Percentiles rank a stretch among this genome's conserved stretches.
Conservation (phyloP, 2,797 vertebrate species). For the Bucorvus abyssinicus region DNA sequence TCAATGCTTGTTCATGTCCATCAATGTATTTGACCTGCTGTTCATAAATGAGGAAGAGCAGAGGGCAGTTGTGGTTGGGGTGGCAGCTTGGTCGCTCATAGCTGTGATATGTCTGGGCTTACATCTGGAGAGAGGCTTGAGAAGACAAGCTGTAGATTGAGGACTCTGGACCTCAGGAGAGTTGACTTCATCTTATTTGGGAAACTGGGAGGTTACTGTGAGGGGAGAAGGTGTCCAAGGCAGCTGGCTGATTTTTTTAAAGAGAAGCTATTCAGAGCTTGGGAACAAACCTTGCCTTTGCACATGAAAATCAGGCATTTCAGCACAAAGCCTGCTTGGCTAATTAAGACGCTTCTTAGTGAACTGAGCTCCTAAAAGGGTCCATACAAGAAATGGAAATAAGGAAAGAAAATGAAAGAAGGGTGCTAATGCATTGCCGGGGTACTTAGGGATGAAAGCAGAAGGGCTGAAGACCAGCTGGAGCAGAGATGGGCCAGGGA, state of each 20-base stretch:
- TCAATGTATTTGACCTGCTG: neutral
- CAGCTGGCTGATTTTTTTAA: slow-evolving; percentile 17
- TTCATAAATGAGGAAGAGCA: neutral
- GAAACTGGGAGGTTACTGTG: neutral
- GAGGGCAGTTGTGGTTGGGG: fast-evolving
- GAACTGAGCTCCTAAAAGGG: slow-evolving; percentile 28
- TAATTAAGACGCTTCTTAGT: slow-evolving; percentile 53
- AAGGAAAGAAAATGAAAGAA: slow-evolving; percentile 41
- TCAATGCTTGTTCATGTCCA: neutral
- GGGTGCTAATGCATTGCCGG: neutral
- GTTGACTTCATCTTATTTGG: neutral
- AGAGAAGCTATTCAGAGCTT: slow-evolving; percentile 37
- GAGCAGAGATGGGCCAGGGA: neutral
- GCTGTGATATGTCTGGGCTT: neutral
- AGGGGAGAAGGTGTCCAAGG: neutral
- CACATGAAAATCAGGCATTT: slow-evolving; percentile 40
- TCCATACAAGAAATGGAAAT: slow-evolving; percentile 61
- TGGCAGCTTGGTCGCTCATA: neutral
- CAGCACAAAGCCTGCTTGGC: slow-evolving; percentile 46
- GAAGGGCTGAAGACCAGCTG: slow-evolving; percentile 22
- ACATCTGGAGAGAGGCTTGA: neutral
- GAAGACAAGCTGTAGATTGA: neutral
- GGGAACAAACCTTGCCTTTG: slow-evolving; percentile 41
- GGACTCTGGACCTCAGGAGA: neutral
- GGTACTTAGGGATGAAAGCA: slow-evolving; percentile 14